A percentile compares a stretch with the other conserved stretches of the same genome.
These are phyloP conservation scores for Protonemura montana DNA, from an alignment of 2,888 invertebrate species.

Conservation along the genomic window DNA sequence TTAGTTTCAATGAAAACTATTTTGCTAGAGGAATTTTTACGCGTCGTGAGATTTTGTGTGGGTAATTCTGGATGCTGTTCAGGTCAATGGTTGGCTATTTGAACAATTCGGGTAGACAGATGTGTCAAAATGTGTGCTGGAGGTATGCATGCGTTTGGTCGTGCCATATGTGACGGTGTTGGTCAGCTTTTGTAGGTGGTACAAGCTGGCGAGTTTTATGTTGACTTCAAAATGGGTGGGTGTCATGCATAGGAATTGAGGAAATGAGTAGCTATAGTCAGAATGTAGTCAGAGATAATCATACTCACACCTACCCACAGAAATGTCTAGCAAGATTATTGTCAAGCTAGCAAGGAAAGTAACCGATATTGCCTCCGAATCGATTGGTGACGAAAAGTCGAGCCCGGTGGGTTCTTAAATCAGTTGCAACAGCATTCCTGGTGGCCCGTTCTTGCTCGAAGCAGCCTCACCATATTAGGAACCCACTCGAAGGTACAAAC, in stretches of 20 bases:
- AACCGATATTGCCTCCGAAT: neutral
- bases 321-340: neutral
- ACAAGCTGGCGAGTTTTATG: neutral
- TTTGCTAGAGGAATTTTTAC: neutral
- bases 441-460: conserved; percentile 3
- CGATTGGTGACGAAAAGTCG: neutral
- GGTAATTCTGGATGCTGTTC: neutral
- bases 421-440: conserved; percentile 16
- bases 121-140: neutral
- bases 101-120: neutral
- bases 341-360: neutral
- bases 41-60: neutral
- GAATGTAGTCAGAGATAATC: neutral
- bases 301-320: neutral
- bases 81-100: neutral
- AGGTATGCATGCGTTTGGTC: too few species aligned
- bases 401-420: neutral
- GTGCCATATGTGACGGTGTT: neutral
- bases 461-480: conserved; percentile 23
- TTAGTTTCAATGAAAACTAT: neutral
- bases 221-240: neutral
- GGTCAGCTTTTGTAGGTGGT: neutral
- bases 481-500: neutral
- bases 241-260: neutral
- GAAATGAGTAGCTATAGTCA: neutral